Percentiles rank a stretch among this genome's conserved stretches.
Evolutionary conservation across 2,113 vertebrate genomes (phyloP).

Genomic region (Plecturocebus donacophilus): DNA sequence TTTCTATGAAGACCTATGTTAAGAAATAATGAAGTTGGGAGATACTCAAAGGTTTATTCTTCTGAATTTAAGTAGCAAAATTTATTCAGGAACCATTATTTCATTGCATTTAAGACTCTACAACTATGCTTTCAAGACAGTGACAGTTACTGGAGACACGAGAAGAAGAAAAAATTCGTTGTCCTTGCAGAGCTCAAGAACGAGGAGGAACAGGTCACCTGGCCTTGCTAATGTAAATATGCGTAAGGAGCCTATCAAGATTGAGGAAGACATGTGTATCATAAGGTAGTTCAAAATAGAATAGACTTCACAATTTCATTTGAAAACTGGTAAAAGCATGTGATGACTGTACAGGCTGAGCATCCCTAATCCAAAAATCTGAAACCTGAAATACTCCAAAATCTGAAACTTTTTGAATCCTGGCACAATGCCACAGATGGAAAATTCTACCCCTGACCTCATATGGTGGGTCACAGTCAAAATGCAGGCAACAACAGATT

Average conservation of each 20-base stretch:
- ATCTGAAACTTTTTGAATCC: not conserved
- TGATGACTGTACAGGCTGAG: not conserved
- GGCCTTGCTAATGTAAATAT: not conserved
- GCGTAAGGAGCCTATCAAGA: not conserved
- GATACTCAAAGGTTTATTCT: not conserved
- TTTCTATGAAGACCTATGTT: not conserved
- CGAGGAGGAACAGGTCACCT: not conserved
- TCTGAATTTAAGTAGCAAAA: not conserved
- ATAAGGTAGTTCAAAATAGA: not conserved
- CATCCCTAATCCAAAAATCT: not conserved
- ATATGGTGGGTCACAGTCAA: not conserved
- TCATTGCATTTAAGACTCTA: not conserved
- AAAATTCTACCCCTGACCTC: not conserved
- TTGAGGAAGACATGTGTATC: not conserved
- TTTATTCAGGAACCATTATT: not conserved
- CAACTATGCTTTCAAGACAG: not conserved
- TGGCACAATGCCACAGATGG: not conserved
- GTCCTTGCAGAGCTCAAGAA: not conserved
- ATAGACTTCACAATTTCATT: not conserved
- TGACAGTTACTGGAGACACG: not conserved
- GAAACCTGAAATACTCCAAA: not conserved
- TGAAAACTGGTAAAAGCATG: not conserved
- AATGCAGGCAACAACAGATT: not conserved
- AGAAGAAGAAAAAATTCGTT: not conserved
- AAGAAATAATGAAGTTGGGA: not conserved